Evolutionary conservation across 1,140 invertebrate genomes (phyloP), one percentile per base, ranked within the genome.

Genomic region (Drosophila arawakana): DNA sequence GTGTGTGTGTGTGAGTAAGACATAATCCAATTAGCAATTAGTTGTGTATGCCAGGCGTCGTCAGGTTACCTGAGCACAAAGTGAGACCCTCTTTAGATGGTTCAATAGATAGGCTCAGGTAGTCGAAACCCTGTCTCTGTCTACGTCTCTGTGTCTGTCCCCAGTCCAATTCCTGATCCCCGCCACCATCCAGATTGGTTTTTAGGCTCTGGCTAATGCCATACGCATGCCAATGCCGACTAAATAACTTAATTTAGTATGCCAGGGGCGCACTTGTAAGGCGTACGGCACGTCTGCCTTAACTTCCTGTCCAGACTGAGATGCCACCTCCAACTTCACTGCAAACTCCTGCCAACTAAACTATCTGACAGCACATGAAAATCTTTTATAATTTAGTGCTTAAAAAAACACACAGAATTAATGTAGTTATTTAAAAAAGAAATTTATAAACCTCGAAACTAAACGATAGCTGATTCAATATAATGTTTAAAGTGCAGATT

Each of bases 21-120:
- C 83, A 88, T 88, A 88, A 88, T 88, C 83, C 83, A 88, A 88
- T 88, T 86, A 86, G 83, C 84, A 86, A 86, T 86, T 89, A 88
- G 83, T 88, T 88, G 83, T 88, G 84, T 86, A 76, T 78, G 78
- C 68, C 70, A 44, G 74, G 47, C 82, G 78, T 82, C 76, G 70
- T 85, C 79, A 61, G 82, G 84, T 83, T 83, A 86, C 83, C 73
- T 80, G 76, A 18, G 54, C 35, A 47, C 1, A 25, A 46, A 62
- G 54, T 71, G 49, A 43, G 55, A 71, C 69, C 54, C 59, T 75
- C 54, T 52, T 70, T 72, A 74, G 76, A 80, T 80, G 83, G 80
- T 68, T 86, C 76, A 52, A 74, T 78, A 77, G 75, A 74, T 68
- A 63, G 65, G 50, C 71, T 11, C 69, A 73, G 68, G 52, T 67